Evolutionary conservation across 1,140 invertebrate genomes (phyloP).

Genomic region (Drosophila repleta): DNA sequence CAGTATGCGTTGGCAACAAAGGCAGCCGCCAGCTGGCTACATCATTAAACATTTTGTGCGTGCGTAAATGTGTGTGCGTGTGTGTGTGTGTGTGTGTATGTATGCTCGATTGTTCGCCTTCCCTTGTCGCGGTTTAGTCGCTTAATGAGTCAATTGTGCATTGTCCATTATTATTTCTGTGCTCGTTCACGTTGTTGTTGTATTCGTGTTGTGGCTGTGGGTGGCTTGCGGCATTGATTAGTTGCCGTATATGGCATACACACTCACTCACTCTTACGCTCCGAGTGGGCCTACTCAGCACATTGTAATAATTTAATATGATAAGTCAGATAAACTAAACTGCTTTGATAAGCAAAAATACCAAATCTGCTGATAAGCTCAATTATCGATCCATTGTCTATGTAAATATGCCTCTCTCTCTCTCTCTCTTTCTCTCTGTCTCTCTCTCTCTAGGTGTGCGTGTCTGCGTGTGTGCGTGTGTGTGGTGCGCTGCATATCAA

Average conservation of each 20-base stretch:
- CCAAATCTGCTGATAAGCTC: constrained; percentile 69
- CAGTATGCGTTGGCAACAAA: constrained; percentile 28
- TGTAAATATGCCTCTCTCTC: neutral
- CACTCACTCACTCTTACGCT: constrained; percentile 15
- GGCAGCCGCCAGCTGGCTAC: constrained; percentile 40
- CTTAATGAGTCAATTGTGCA: constrained; percentile 80
- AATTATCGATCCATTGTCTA: constrained; percentile 66
- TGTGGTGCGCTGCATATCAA: constrained; percentile 7
- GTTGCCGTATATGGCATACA: constrained; percentile 33
- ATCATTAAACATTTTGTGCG: constrained; percentile 58
- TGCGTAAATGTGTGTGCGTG: constrained; percentile 1
- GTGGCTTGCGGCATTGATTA: constrained; percentile 67
- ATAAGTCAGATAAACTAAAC: constrained; percentile 64
- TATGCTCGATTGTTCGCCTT: constrained; percentile 25
- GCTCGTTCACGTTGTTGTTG: neutral
- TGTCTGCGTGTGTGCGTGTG: neutral
- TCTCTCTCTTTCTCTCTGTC: neutral
- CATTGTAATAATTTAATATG: constrained; percentile 76
- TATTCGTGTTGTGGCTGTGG: constrained; percentile 14
- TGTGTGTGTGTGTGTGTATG: constrained; percentile 21
- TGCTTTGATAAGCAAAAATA: constrained; percentile 73
- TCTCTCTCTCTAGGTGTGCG: neutral
- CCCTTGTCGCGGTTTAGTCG: constrained; percentile 75
- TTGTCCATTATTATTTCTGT: constrained; percentile 38
- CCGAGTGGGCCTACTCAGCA: constrained; percentile 40